Percentiles rank a stretch among this genome's conserved stretches.
These are phyloP conservation scores for Enteromius afrohamiltoni DNA, from an alignment of 2,797 vertebrate genomes.

Conservation along the genomic window DNA sequence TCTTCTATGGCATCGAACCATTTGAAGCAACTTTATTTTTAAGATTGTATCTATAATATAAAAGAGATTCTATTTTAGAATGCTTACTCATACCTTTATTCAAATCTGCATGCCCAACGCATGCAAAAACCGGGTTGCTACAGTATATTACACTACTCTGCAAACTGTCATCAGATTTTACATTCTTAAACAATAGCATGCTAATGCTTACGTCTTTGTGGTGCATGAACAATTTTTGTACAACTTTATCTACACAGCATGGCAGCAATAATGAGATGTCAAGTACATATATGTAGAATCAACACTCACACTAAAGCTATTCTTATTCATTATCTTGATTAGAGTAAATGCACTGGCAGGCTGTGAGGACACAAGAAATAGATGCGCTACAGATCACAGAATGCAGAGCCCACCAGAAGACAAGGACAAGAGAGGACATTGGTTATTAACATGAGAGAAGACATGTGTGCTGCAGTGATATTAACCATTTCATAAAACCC, in stretches of 20 bases:
- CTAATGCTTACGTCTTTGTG: background rate
- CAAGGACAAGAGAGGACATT: constrained; percentile 4
- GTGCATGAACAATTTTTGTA: background rate
- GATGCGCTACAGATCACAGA: background rate
- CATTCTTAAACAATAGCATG: background rate
- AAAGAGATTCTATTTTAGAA: background rate
- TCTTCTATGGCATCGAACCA: no score
- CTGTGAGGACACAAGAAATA: background rate
- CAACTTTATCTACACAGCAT: background rate
- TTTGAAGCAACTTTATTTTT: no score
- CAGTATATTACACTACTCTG: background rate
- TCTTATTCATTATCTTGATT: constrained; percentile 31
- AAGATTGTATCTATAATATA: background rate
- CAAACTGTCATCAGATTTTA: background rate
- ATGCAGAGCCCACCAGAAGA: constrained; percentile 4
- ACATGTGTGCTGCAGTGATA: background rate
- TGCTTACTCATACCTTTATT: background rate
- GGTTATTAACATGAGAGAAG: constrained; percentile 10
- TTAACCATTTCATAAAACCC: constrained; percentile 22
- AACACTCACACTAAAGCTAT: background rate
- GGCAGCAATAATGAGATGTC: constrained; percentile 2
- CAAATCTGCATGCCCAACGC: background rate
- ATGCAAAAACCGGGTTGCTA: background rate
- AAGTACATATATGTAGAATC: constrained; percentile 1
- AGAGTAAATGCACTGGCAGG: constrained; percentile 1